Evolutionary conservation across 2,113 vertebrate species (phyloP).

Genomic region (Phaethon lepturus): DNA sequence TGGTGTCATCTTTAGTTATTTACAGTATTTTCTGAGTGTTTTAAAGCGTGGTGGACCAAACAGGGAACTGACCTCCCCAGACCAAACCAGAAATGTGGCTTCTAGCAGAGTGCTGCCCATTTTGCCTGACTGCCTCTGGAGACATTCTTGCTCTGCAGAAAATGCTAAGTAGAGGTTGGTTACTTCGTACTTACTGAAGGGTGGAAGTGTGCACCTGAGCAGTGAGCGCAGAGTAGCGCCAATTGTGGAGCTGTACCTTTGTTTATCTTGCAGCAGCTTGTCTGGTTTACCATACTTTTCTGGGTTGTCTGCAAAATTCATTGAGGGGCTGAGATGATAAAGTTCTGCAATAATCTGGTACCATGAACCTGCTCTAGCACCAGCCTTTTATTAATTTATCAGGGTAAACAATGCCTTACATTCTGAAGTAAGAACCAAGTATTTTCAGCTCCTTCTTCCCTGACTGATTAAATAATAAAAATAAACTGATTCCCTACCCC

Average conservation of each 20-base stretch:
- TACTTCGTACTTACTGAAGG: background rate
- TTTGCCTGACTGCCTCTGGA: background rate
- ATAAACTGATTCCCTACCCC: background rate
- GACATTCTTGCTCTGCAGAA: background rate
- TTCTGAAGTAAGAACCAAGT: background rate
- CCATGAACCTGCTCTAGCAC: background rate
- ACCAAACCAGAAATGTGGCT: background rate
- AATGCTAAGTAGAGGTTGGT: background rate
- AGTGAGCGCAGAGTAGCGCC: background rate
- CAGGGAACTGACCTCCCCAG: background rate
- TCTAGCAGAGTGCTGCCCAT: background rate
- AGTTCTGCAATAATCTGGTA: background rate
- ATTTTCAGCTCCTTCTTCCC: background rate
- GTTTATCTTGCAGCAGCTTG: background rate
- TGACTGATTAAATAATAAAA: background rate
- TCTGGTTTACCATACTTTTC: background rate
- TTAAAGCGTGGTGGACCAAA: background rate
- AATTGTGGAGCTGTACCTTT: background rate
- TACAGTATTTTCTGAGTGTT: background rate
- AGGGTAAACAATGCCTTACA: background rate
- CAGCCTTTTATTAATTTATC: background rate
- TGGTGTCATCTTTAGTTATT: background rate
- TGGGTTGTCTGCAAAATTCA: background rate
- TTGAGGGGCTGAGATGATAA: background rate
- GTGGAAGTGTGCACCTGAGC: background rate